Evolutionary conservation across 2,888 invertebrate genomes (phyloP).

Genomic region (Drosophila cracens): DNA sequence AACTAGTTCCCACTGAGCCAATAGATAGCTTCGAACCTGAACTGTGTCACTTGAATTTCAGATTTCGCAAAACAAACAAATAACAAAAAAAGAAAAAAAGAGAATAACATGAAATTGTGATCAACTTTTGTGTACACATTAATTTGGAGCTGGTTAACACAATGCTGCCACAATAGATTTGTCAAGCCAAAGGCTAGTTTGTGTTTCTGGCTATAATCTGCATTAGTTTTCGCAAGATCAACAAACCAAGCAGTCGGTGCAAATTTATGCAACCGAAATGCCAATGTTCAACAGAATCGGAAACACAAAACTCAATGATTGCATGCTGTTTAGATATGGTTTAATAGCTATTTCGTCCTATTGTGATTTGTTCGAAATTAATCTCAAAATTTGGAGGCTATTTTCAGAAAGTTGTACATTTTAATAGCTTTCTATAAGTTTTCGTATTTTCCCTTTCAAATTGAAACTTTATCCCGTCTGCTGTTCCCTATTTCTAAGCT

Average conservation of each 20-base stretch:
- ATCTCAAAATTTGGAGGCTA: slow-evolving; percentile 3
- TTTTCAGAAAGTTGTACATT: background rate
- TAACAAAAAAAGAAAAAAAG: background rate
- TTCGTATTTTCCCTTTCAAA: background rate
- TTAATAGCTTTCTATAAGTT: background rate
- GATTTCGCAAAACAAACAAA: slow-evolving; percentile 15
- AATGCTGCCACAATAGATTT: slow-evolving; percentile 44
- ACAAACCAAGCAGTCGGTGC: slow-evolving; percentile 24
- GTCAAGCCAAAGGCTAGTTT: slow-evolving; percentile 20
- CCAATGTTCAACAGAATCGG: slow-evolving; percentile 17
- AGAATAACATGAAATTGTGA: slow-evolving; percentile 9
- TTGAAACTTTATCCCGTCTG: background rate
- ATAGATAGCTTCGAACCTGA: slow-evolving; percentile 22
- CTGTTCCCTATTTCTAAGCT: background rate
- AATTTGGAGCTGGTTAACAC: slow-evolving; percentile 43
- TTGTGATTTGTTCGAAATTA: slow-evolving; percentile 26
- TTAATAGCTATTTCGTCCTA: slow-evolving; percentile 23
- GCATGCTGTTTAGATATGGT: slow-evolving; percentile 10
- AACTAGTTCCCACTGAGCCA: slow-evolving; percentile 69
- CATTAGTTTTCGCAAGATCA: slow-evolving; percentile 30
- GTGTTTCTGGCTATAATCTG: slow-evolving; percentile 31
- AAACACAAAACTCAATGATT: slow-evolving; percentile 25
- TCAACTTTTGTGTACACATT: slow-evolving; percentile 37
- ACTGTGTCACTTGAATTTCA: slow-evolving; percentile 35
- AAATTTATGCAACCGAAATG: slow-evolving; percentile 18